Conservation (phyloP, 2,888 invertebrate species). For the Pachymerium ferrugineum region DNA sequence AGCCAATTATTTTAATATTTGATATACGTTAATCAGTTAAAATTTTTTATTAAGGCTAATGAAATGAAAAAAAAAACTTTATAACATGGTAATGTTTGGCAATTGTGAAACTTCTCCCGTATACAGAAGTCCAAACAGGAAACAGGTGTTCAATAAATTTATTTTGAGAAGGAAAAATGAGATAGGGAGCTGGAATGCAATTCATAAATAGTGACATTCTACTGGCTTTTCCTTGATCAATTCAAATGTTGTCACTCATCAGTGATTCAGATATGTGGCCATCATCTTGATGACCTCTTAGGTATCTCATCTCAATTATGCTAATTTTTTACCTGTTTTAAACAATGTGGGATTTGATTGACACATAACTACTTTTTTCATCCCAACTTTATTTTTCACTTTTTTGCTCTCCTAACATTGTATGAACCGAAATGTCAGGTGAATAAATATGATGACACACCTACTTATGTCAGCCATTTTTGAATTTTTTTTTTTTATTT, state of each 20-base stretch:
- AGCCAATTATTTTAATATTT: too few relatives aligned
- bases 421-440: not conserved
- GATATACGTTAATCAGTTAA: too few relatives aligned
- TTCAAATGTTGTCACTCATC: constrained; percentile 27
- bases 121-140: constrained; percentile 25
- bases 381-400: not conserved
- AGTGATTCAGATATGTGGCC: constrained; percentile 22
- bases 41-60: not conserved
- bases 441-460: not conserved
- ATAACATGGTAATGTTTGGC: constrained; percentile 21
- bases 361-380: too few relatives aligned
- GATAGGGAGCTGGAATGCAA: constrained; percentile 27
- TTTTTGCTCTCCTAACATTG: not conserved
- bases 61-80: not conserved
- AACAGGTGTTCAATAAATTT: constrained; percentile 27
- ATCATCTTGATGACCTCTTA: constrained; percentile 23
- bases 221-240: constrained; percentile 18
- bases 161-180: constrained; percentile 27
- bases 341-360: constrained; percentile 9
- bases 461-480: not conserved
- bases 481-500: not conserved
- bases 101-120: constrained; percentile 5
- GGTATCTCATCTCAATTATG: constrained; percentile 19
- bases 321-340: not conserved
- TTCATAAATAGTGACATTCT: constrained; percentile 27